Evolutionary conservation across 2,797 vertebrate genomes (phyloP), one percentile per base, ranked within the genome.

Genomic region (Centropyge bicolor): DNA sequence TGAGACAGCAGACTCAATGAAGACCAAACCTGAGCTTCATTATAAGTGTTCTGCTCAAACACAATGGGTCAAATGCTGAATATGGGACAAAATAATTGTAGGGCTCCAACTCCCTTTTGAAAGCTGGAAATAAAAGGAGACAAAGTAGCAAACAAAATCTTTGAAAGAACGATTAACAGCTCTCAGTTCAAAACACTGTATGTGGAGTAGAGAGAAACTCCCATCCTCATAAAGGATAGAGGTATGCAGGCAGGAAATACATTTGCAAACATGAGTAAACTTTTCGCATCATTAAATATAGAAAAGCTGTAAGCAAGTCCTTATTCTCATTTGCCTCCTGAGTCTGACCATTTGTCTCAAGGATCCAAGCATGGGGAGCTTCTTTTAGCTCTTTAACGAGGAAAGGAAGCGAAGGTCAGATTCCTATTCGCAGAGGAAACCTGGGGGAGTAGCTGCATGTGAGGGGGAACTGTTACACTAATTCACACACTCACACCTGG

Each of bases 371-470:
- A 41, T 14, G 31, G 19, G 46, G 38, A 72, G 54, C 9, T 41
- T 79, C 8, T 77, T 71, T 49, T 41, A 61, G 27, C 52, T 24
- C 52, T 59, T 76, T 35, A 74, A 71, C 20, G 71, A 51, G 36
- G 31, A 63, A 55, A 70, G 59, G 46, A 65, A 60, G 55, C 51
- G 40, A 4, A 69, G 70, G 59, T 85, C 49, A 64, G 19, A 40
- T 61, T 85, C 67, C 59, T 79, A 71, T 88, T 84, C 87, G 74
- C 71, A 84, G 78, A 73, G 17, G 54, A 83, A 86, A 64, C 83
- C 85, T 64, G 35, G 19, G 72, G 88, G 82, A 90, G 68, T 64
- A 59, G 65, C 76, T 78, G 69, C 74, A 63, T 82, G 74, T 66
- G 66, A 74, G 70, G 68, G 14, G 68, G 14, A 89, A 82, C 36